phyloP scores from a whole-genome alignment of 2,113 vertebrate genomes.

The Salvelinus fontinalis region DNA sequence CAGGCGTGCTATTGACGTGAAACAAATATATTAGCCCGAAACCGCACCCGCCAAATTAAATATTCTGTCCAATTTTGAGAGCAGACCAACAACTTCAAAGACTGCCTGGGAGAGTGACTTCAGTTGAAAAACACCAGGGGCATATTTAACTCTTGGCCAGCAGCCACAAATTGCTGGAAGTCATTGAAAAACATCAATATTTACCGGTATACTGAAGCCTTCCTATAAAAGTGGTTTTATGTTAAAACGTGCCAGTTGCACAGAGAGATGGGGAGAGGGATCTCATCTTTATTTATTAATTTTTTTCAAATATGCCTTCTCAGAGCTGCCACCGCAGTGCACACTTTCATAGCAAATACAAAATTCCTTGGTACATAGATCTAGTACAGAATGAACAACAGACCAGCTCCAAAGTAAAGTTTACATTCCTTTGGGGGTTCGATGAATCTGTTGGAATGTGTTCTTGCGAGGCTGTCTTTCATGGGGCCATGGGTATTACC shows the following conservation, averaged over 20 bases:
- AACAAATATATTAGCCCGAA: background rate
- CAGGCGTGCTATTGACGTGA: too few species aligned
- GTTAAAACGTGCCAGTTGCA: too few species aligned
- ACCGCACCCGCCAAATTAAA: background rate
- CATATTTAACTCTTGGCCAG: conserved; percentile 6
- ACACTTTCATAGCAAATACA: conserved; percentile 58
- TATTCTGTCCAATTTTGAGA: background rate
- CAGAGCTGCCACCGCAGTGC: conserved; percentile 34
- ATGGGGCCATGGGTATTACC: conserved; percentile 14
- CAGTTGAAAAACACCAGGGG: background rate
- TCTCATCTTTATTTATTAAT: conserved; percentile 69
- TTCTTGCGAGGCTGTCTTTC: conserved; percentile 14
- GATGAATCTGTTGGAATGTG: conserved; percentile 22
- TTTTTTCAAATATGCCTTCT: conserved; percentile 41
- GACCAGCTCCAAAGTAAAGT: conserved; percentile 68
- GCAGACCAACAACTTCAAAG: conserved; percentile 8
- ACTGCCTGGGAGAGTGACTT: background rate
- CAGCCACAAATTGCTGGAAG: conserved; percentile 2
- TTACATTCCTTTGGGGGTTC: conserved; percentile 60
- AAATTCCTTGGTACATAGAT: conserved; percentile 53
- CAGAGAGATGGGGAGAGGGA: background rate
- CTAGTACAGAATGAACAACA: conserved; percentile 27
- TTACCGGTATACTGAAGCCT: conserved; percentile 56
- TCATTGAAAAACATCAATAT: conserved; percentile 70
- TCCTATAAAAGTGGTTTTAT: too few species aligned